Conservation (phyloP, 2,888 invertebrate species). For the Polymixis flavicincta region DNA sequence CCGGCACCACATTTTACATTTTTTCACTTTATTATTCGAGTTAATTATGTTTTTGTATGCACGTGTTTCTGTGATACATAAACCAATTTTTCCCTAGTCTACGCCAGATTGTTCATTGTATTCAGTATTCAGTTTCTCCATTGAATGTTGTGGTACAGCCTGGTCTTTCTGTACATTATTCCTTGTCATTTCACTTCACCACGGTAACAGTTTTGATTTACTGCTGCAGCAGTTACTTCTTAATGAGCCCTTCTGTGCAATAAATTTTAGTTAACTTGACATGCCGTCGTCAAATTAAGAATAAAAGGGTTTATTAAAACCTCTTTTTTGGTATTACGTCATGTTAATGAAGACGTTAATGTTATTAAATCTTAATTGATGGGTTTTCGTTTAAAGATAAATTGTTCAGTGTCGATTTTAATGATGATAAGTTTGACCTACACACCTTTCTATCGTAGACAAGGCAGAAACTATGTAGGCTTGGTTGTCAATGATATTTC, state of each 20-base stretch:
- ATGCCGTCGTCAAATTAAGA: constrained; percentile 48
- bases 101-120: too few species aligned
- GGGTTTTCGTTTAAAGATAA: constrained; percentile 20
- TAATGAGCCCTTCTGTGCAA: constrained; percentile 54
- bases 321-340: constrained; percentile 33
- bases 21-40: too few species aligned
- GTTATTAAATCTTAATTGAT: constrained; percentile 29
- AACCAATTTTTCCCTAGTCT: too few species aligned
- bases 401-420: constrained; percentile 9
- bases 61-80: too few species aligned
- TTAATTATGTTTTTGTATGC: too few species aligned
- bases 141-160: neutral
- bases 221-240: constrained; percentile 33
- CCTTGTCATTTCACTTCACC: constrained; percentile 7
- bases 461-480: neutral
- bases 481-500: neutral
- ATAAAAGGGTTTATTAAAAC: constrained; percentile 53
- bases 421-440: constrained; percentile 12
- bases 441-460: neutral
- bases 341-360: constrained; percentile 50
- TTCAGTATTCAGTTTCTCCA: too few species aligned
- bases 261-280: constrained; percentile 63
- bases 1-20: too few species aligned
- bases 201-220: constrained; percentile 51
- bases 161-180: constrained; percentile 37